These are phyloP conservation scores for Cuculus canorus DNA, from an alignment of 2,797 vertebrate genomes.

Conservation along the genomic window DNA sequence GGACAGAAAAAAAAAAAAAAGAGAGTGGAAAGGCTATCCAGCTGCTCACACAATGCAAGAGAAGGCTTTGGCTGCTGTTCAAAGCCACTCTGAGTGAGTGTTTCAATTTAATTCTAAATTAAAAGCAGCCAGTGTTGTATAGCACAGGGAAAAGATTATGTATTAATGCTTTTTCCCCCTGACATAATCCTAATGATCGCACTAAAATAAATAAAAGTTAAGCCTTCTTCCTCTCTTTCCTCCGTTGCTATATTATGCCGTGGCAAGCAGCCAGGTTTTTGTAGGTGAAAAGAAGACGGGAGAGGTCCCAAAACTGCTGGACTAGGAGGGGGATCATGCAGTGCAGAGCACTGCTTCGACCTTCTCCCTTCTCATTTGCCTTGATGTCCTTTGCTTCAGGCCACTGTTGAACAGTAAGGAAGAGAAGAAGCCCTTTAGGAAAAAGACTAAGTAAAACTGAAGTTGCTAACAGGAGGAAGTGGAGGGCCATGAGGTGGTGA, in stretches of 20 bases:
- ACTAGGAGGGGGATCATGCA: neutral
- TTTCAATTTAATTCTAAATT: conserved; percentile 82
- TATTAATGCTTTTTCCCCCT: conserved; percentile 84
- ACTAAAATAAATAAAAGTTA: conserved; percentile 90
- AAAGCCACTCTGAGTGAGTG: conserved; percentile 86
- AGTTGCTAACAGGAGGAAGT: neutral
- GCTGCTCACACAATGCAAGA: conserved; percentile 88
- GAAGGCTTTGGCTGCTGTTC: conserved; percentile 87
- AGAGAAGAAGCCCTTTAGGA: neutral
- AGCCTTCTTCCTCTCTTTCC: conserved; percentile 72
- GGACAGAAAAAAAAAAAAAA: conserved; percentile 48
- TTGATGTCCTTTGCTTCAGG: neutral
- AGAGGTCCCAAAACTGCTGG: conserved; percentile 56
- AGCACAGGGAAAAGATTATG: conserved; percentile 82
- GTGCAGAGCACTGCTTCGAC: neutral
- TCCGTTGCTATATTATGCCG: conserved; percentile 71
- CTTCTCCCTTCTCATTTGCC: neutral
- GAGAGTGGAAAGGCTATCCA: conserved; percentile 79
- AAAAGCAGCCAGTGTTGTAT: conserved; percentile 81
- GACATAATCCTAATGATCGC: conserved; percentile 89
- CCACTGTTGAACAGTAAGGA: neutral
- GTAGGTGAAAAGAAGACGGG: conserved; percentile 54
- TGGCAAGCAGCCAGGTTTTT: conserved; percentile 76
- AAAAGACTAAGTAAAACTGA: neutral
- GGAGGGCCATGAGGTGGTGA: neutral